A percentile compares a stretch with the other conserved stretches of the same genome.
phyloP scores from a whole-genome alignment of 2,113 vertebrate genomes.

The Arothron firmamentum region DNA sequence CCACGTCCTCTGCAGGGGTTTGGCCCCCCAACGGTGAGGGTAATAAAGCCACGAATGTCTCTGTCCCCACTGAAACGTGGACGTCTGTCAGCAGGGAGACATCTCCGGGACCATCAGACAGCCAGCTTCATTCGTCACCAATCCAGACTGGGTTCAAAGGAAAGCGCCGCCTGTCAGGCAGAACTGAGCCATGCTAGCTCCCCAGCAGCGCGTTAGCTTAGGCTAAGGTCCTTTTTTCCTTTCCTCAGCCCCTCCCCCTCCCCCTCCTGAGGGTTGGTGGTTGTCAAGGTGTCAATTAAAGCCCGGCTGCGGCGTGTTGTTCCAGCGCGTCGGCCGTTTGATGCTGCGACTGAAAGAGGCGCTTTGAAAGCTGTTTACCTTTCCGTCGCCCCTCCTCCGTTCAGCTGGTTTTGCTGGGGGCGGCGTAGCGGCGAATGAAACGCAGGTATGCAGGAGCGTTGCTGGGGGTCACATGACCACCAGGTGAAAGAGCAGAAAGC shows the following conservation, averaged over 20 bases:
- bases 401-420: slow-evolving; percentile 31
- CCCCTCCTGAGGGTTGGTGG: slow-evolving; percentile 37
- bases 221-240: slow-evolving; percentile 48
- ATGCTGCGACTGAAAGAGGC: slow-evolving; percentile 57
- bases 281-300: slow-evolving; percentile 72
- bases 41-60: too few relatives aligned
- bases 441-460: slow-evolving; percentile 39
- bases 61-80: too few relatives aligned
- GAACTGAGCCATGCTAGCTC: slow-evolving; percentile 77
- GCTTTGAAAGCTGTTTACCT: slow-evolving; percentile 67
- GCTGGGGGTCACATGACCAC: slow-evolving; percentile 42
- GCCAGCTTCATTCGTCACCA: slow-evolving; percentile 84
- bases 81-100: slow-evolving; percentile 79
- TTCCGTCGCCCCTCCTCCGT: slow-evolving; percentile 28
- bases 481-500: slow-evolving; percentile 29
- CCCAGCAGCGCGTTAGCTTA: slow-evolving; percentile 66
- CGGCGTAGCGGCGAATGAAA: slow-evolving; percentile 14
- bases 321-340: slow-evolving; percentile 50
- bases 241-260: slow-evolving; percentile 25
- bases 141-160: slow-evolving; percentile 83
- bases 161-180: slow-evolving; percentile 82
- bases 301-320: slow-evolving; percentile 36
- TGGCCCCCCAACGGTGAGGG: too few relatives aligned
- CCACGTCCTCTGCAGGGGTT: too few relatives aligned
- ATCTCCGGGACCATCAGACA: slow-evolving; percentile 79